These are phyloP conservation scores for Liodrosophila aerea DNA, from an alignment of 2,888 invertebrate genomes.

Conservation along the genomic window DNA sequence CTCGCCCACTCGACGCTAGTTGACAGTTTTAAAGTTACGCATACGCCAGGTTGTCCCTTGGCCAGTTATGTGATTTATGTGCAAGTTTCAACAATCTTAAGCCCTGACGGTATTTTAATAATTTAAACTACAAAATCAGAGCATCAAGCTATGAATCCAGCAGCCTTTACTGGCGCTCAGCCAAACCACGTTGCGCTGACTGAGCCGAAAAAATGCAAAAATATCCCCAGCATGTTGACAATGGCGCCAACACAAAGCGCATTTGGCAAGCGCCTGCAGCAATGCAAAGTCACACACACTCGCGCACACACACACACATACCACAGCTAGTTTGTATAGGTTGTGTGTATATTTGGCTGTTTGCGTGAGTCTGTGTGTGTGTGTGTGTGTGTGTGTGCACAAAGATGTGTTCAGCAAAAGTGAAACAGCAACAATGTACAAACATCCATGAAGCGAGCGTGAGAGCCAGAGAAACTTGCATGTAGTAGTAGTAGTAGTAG, in stretches of 20 bases:
- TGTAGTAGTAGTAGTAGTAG: constrained; percentile 23
- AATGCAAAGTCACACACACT: constrained; percentile 44
- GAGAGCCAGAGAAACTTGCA: constrained; percentile 24
- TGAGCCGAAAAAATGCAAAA: constrained; percentile 73
- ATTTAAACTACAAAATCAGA: constrained; percentile 69
- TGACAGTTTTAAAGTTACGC: constrained; percentile 60
- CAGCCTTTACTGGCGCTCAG: constrained; percentile 43
- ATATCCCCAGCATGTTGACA: constrained; percentile 70
- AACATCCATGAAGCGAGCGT: constrained; percentile 7
- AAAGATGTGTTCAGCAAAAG: constrained; percentile 67
- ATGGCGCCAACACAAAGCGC: constrained; percentile 73
- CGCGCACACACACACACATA: constrained; percentile 35
- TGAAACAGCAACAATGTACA: constrained; percentile 69
- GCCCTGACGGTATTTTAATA: constrained; percentile 60
- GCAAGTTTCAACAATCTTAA: constrained; percentile 51
- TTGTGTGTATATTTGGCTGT: constrained; percentile 10
- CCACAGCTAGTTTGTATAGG: neutral
- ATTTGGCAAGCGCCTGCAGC: constrained; percentile 77
- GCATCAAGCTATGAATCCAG: constrained; percentile 28
- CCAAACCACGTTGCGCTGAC: constrained; percentile 75
- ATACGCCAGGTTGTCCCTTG: constrained; percentile 63
- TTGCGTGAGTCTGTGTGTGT: constrained; percentile 17
- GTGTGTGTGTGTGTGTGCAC: constrained; percentile 20
- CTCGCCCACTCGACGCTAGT: neutral
- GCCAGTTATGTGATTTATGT: constrained; percentile 72